Evolutionary conservation across 2,113 vertebrate genomes (phyloP), one percentile per base, ranked within the genome.

Genomic region (Cnemophilus loriae): DNA sequence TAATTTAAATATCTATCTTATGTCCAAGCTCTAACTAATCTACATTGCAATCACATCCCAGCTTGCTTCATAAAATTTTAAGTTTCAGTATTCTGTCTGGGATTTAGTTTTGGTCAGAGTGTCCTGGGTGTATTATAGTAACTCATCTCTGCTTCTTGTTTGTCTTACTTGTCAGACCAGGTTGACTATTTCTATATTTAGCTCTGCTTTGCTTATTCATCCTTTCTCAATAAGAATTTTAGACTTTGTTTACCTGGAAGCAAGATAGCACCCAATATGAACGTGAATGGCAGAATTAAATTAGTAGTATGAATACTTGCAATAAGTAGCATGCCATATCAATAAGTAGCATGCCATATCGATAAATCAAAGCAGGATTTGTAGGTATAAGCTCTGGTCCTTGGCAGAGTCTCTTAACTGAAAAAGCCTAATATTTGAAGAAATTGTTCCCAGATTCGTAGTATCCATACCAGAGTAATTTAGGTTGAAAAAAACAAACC

Each of bases 401-500:
- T 61, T 81, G 59, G 30, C 28, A 67, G 33, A 63, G 32, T 63
- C 53, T 96, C 30, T 63, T 63, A 93, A 69, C 5, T 71, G 20
- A 15, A 76, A 63, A 65, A 20, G 1, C 12, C 3, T 7, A 26
- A 3, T 61, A 11, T 39, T 78, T 81, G 39, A 19, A 32, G 42
- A 87, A 87, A 70, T 20, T 0, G 20, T 79, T 84, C 11, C 11
- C 35, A 28, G 24, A 56, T 79, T 78, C 7, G 44, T 20, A 56
- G 4, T 30, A 15, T 84, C 19, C 33, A 55, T 75, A 27, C 23
- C 67, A 30, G 30, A 84, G 30, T 78, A 84, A 59, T 26, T 46
- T 46, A 10, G 65, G 12, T 65, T 0, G 0, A 69, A 68, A 67
- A 65, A 87, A n/a, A 2, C 1, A 76, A 92, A n/a, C 8, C 3